phyloP scores from a whole-genome alignment of 1,140 invertebrate species.

The Harpegnathos saltator region DNA sequence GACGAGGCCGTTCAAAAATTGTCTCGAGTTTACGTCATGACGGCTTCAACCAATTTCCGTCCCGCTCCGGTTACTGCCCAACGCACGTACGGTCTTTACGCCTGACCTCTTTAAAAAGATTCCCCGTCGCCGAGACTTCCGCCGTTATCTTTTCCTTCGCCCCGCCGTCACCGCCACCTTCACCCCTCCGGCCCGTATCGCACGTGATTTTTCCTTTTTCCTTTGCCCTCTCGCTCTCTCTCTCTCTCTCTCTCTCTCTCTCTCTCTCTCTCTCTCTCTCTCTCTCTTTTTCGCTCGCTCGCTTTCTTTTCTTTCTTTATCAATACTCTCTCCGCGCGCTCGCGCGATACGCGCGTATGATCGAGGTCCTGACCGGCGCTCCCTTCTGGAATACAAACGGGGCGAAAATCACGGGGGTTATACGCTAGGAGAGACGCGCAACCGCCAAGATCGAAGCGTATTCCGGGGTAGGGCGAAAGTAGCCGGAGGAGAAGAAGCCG shows the following conservation, averaged over 20 bases:
- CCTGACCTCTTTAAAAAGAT: conserved; percentile 73
- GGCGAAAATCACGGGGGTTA: conserved; percentile 33
- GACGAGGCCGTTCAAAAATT: conserved; percentile 59
- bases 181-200: neutral
- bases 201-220: neutral
- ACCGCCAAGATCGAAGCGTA: conserved; percentile 11
- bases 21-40: conserved; percentile 61
- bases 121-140: conserved; percentile 54
- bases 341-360: conserved; percentile 50
- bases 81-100: conserved; percentile 72
- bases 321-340: conserved; percentile 43
- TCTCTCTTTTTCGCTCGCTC: conserved; percentile 25
- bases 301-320: conserved; percentile 39
- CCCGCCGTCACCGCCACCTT: neutral
- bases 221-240: no score
- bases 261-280: no score
- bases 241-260: conserved; percentile 25
- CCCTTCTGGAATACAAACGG: conserved; percentile 61
- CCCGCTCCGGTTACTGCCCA: conserved; percentile 65
- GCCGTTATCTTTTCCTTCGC: conserved; percentile 62
- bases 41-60: conserved; percentile 68
- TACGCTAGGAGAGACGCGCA: neutral
- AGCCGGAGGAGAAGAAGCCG: conserved; percentile 25
- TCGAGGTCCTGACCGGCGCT: conserved; percentile 43
- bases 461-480: conserved; percentile 30